Conservation (phyloP, 2,113 vertebrate genomes). For the Peromyscus polionotus region DNA sequence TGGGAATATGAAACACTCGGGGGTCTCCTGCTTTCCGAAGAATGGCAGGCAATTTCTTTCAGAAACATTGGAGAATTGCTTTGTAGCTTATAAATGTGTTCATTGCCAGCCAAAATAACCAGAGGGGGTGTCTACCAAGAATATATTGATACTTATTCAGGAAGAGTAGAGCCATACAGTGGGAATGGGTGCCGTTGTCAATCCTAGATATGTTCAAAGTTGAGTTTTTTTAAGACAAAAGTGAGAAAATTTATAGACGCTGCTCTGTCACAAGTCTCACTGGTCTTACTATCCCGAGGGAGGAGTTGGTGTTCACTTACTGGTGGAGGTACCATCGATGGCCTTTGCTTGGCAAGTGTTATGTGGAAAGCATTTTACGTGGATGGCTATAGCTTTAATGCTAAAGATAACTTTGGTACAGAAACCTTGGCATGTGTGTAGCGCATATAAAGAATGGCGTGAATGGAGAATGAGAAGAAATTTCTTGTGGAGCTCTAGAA, state of each 20-base stretch:
- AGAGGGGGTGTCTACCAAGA: background rate
- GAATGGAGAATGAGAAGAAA: background rate
- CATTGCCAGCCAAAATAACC: background rate
- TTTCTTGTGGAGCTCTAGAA: background rate
- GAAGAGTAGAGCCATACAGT: background rate
- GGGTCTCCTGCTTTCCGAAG: slow-evolving; percentile 25
- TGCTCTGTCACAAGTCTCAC: background rate
- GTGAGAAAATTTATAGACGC: background rate
- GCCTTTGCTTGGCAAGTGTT: background rate
- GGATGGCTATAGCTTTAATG: background rate
- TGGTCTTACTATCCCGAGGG: background rate
- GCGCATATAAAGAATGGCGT: accelerated
- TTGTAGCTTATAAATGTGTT: background rate
- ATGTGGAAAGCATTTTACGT: background rate
- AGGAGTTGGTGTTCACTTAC: background rate
- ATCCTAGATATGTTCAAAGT: background rate
- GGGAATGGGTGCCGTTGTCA: background rate
- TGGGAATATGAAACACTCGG: background rate
- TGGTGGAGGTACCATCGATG: background rate
- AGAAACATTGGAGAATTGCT: background rate
- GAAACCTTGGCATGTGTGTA: background rate
- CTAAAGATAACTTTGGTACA: background rate
- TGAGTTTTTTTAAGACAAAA: background rate
- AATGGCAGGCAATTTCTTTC: slow-evolving; percentile 26
- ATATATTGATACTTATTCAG: background rate